A percentile compares a stretch with the other conserved stretches of the same genome.
These are phyloP conservation scores for Channallabes apus DNA, from an alignment of 2,797 vertebrate genomes.

Conservation along the genomic window DNA sequence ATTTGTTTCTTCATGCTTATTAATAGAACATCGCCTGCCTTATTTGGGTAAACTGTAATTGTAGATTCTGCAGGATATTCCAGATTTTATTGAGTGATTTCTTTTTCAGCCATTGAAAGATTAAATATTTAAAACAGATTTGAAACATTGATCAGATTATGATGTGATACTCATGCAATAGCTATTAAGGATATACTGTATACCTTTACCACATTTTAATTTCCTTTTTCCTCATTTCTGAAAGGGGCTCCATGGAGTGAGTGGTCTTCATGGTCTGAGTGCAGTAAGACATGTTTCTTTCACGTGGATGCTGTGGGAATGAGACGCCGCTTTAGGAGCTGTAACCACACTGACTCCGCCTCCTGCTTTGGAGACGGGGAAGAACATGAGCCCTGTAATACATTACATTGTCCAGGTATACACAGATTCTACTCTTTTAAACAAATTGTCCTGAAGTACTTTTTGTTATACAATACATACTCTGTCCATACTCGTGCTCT, in stretches of 20 bases:
- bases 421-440: neutral
- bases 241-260: conserved; percentile 68
- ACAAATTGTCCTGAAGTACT: neutral
- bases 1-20: neutral
- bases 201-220: neutral
- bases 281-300: conserved; percentile 83
- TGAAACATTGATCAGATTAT: neutral
- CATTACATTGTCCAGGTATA: conserved; percentile 77
- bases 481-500: neutral
- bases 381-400: conserved; percentile 82
- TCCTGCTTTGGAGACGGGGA: conserved; percentile 71
- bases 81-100: neutral
- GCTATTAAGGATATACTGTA: neutral
- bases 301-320: conserved; percentile 74
- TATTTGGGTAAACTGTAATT: neutral
- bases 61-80: neutral
- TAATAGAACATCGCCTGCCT: neutral
- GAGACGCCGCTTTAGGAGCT: conserved; percentile 75
- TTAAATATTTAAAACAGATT: neutral
- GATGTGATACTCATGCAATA: neutral
- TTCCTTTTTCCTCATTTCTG: conserved; percentile 40
- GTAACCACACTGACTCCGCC: conserved; percentile 53
- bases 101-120: neutral
- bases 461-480: neutral
- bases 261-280: conserved; percentile 84